Percentiles rank a stretch among this genome's conserved stretches.
phyloP scores from a whole-genome alignment of 92 coral and sea anemone genomes.

The Muricea muricata region DNA sequence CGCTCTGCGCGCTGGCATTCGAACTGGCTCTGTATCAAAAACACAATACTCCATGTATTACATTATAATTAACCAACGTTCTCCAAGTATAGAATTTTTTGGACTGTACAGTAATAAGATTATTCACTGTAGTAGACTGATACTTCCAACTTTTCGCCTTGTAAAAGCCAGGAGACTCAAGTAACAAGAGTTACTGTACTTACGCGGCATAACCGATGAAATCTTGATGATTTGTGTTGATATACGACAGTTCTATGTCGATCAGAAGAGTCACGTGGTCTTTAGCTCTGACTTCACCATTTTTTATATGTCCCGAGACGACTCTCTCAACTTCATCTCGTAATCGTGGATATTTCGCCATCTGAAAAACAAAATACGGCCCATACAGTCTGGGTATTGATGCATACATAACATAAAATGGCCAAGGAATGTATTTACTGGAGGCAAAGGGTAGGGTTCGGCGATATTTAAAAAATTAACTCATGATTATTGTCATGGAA shows the following conservation, averaged over 20 bases:
- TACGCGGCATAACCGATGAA: conserved; percentile 98
- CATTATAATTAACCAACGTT: background rate
- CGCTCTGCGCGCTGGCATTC: conserved; percentile 40
- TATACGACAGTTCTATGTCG: conserved; percentile 92
- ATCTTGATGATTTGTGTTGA: conserved; percentile 98
- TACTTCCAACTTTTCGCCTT: too few species aligned
- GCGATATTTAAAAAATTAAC: too few species aligned
- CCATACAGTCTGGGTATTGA: too few species aligned
- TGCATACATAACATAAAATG: background rate
- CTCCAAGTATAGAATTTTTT: too few species aligned
- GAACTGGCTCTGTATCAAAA: conserved; percentile 55
- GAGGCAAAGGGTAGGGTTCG: too few species aligned
- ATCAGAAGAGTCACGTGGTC: conserved; percentile 90
- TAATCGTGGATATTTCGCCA: conserved; percentile 89
- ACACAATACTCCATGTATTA: background rate
- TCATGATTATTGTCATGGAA: too few species aligned
- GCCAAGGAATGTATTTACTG: too few species aligned
- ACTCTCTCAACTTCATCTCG: conserved; percentile 91
- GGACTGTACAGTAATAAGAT: too few species aligned
- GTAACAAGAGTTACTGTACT: conserved; percentile 41
- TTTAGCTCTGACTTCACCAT: conserved; percentile 85
- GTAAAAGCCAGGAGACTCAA: too few species aligned
- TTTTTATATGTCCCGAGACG: conserved; percentile 81
- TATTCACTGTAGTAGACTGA: too few species aligned
- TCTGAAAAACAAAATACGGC: conserved; percentile 52